These are phyloP conservation scores for Pangasianodon hypophthalmus DNA, from an alignment of 2,113 vertebrate genomes.

Conservation along the genomic window DNA sequence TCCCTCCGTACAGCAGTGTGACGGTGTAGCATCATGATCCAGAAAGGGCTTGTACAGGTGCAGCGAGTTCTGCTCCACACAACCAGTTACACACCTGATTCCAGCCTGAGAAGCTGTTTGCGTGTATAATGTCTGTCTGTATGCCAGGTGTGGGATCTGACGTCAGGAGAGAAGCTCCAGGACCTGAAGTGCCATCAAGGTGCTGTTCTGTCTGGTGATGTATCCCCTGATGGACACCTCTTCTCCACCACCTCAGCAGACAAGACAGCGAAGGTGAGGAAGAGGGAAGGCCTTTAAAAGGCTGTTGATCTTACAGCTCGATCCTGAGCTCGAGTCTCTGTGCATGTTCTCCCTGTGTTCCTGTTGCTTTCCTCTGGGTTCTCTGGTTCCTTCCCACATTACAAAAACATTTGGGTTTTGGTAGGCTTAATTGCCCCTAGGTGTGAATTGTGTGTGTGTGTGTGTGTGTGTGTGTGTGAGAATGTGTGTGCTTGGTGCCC, in stretches of 20 bases:
- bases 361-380: not conserved
- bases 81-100: not conserved
- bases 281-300: not conserved
- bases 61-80: not conserved
- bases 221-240: constrained; percentile 79
- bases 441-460: not conserved
- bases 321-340: not conserved
- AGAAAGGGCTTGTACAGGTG: not conserved
- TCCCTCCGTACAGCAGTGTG: no score
- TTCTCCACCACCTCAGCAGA: constrained; percentile 90
- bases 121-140: not conserved
- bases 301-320: not conserved
- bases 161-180: constrained; percentile 76
- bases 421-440: no score
- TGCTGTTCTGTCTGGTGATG: constrained; percentile 86
- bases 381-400: not conserved
- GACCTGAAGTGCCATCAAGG: constrained; percentile 82
- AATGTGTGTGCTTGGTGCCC: not conserved
- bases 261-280: constrained; percentile 89
- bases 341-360: not conserved
- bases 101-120: not conserved
- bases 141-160: constrained; percentile 83
- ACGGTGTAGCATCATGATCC: not conserved
- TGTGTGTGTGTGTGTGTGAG: not conserved
- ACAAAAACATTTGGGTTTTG: no score